Base-by-base conservation (phyloP, 2,113 vertebrate species). In the Platysternon megacephalum region DNA sequence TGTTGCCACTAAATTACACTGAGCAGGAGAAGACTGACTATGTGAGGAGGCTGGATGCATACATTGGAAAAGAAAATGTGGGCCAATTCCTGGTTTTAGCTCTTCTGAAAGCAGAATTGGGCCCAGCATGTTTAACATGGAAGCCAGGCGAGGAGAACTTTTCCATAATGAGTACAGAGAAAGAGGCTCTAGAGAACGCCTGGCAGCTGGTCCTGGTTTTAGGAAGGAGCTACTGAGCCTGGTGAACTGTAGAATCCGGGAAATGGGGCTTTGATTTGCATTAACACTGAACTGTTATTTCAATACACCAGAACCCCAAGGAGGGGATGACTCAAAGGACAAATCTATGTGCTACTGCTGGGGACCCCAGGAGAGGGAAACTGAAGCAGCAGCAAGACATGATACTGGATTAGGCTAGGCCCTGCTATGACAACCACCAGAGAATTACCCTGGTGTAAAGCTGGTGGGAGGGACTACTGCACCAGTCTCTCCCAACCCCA, bases 1-100 rank as follows among this genome's bases (percentile, higher is more conserved):
- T 72, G 53, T 42, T 2, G 6, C 5, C 61, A 51, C 32, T 72
- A 32, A 53, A 11, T 79, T n/a, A 32, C 68, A 3, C 28, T 21
- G 84, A 55, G 1, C 0, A 0, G 28, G 17, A 49, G 58, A 46
- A 61, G 4, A 39, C 32, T 0, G 3, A 16, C 53, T 29, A 72
- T 4, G 0, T 0, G 21, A 76, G 58, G 49, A 5, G 0, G 2
- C 7, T 44, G 22, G 16, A 1, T 39, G 22, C 1, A 8, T 11
- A 49, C 9, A 29, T 28, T 24, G 21, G 22, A 48, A 58, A 79
- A 79, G 8, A 9, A 68, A 39, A 35, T n/a, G 11, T 11, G 12
- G n/a, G 6, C 11, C 58, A 48, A 46, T 84, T 16, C 21, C 24
- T 58, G 48, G 46, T 49, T 79, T 49, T 74, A 44, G 13, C n/a